These are phyloP conservation scores for Phallusia fumigata DNA, from an alignment of 23 tunicate genomes.

Conservation along the genomic window DNA sequence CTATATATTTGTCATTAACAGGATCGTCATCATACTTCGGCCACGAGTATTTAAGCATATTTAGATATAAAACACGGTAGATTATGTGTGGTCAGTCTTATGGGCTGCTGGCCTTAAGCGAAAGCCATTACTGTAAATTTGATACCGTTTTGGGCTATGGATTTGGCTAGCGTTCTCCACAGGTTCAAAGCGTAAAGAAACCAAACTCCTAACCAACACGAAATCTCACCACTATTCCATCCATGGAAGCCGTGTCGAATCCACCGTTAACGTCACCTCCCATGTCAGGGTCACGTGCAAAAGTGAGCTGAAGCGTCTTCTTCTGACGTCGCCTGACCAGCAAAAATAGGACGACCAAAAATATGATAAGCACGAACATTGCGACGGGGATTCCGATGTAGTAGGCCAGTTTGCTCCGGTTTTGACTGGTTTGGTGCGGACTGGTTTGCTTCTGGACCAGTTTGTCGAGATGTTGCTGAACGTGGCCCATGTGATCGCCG, in stretches of 20 bases:
- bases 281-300: neutral
- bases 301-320: neutral
- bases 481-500: conserved; percentile 4
- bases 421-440: neutral
- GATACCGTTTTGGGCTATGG: no score
- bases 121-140: no score
- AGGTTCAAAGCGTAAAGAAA: no score
- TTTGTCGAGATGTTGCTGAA: neutral
- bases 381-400: conserved; percentile 12
- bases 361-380: neutral
- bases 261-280: conserved; percentile 4
- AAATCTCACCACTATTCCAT: conserved; percentile 16
- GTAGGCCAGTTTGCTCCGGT: neutral
- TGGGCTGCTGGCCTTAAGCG: no score
- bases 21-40: no score
- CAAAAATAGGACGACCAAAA: conserved; percentile 15
- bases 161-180: no score
- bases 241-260: conserved; percentile 16
- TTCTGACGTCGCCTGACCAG: conserved; percentile 11
- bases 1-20: no score
- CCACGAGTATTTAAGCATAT: no score
- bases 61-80: no score
- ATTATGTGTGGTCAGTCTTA: no score
- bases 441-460: neutral
- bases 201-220: no score